Percentiles rank a stretch among this genome's conserved stretches.
Evolutionary conservation across 2,888 invertebrate genomes (phyloP).

Genomic region (Frankliniella intonsa): DNA sequence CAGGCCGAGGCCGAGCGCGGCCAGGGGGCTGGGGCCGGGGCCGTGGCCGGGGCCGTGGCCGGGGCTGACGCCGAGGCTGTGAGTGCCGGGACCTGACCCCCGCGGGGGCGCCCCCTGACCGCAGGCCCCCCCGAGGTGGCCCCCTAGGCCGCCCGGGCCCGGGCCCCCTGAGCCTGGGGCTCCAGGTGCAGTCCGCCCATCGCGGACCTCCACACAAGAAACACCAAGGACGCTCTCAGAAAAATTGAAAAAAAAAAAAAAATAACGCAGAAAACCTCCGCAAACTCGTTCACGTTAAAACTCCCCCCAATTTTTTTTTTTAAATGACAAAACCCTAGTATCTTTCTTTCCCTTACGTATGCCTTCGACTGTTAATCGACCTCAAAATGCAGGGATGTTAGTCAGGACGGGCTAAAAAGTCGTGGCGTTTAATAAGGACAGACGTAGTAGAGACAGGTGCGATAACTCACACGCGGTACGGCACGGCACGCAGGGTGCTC

Average conservation of each 20-base stretch:
- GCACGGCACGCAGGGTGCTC: neutral
- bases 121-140: neutral
- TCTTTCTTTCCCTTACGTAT: no score
- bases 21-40: neutral
- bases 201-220: slow-evolving; percentile 12
- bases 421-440: no score
- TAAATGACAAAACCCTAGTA: no score
- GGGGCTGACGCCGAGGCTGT: neutral
- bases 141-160: neutral
- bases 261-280: no score
- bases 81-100: neutral
- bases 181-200: neutral
- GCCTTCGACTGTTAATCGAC: no score
- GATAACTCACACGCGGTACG: no score
- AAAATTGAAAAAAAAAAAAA: no score
- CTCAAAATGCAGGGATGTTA: no score
- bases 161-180: neutral
- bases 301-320: no score
- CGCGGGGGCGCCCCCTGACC: neutral
- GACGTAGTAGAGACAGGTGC: no score
- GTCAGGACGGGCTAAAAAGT: no score
- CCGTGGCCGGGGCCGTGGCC: neutral
- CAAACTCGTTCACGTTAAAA: no score
- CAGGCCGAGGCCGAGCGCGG: neutral
- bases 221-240: neutral